A percentile compares a stretch with the other conserved stretches of the same genome.
phyloP scores from a whole-genome alignment of 2,888 invertebrate genomes.

The Noctua pronuba region DNA sequence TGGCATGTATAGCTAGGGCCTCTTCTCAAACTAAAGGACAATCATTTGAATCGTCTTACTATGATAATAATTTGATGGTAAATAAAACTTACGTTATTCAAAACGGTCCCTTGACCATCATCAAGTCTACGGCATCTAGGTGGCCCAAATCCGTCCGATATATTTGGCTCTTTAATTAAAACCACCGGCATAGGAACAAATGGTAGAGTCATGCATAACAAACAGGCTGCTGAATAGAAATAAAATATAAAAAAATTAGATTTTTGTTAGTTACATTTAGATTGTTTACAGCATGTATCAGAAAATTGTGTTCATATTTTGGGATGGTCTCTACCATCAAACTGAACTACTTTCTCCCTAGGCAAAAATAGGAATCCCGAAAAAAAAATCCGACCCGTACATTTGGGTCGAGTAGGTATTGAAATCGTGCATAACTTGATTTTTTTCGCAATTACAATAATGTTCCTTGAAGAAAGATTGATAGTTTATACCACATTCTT shows the following conservation, averaged over 20 bases:
- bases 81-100: constrained; percentile 35
- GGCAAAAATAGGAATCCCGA: no score
- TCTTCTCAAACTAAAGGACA: neutral
- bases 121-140: neutral
- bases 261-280: neutral
- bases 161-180: constrained; percentile 60
- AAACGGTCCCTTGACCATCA: neutral
- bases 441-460: neutral
- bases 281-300: neutral
- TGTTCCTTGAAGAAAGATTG: neutral
- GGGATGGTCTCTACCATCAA: neutral
- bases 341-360: neutral
- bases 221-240: constrained; percentile 72
- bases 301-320: neutral
- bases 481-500: neutral
- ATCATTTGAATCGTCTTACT: neutral
- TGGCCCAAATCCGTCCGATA: neutral
- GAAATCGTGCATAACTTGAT: neutral
- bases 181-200: constrained; percentile 75
- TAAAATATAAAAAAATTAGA: neutral
- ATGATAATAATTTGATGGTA: neutral
- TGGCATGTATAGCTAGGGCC: neutral
- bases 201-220: constrained; percentile 74
- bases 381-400: neutral
- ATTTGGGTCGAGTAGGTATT: neutral